phyloP scores from a whole-genome alignment of 2,888 invertebrate species.

The Sminthurinus aureus region DNA sequence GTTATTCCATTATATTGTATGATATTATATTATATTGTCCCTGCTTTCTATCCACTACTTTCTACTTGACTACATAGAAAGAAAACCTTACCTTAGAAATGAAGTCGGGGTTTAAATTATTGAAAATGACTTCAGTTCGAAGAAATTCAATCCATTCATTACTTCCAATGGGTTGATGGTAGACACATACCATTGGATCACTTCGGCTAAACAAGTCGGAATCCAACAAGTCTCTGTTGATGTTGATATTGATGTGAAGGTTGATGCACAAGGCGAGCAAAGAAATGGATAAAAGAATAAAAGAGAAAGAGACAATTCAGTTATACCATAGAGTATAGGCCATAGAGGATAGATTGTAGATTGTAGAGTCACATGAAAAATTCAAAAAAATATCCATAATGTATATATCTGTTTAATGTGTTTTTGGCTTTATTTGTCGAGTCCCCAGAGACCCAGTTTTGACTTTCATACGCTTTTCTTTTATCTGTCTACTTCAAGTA shows the following conservation, averaged over 20 bases:
- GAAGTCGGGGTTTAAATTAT: conserved; percentile 67
- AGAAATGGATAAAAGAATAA: background rate
- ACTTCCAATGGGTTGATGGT: conserved; percentile 62
- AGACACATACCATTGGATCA: conserved; percentile 65
- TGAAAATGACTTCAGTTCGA: conserved; percentile 65
- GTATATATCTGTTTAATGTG: background rate
- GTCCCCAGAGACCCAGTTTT: no score
- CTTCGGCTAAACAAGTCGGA: conserved; percentile 68
- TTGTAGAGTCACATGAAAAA: background rate
- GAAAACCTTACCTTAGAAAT: conserved; percentile 63
- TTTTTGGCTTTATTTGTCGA: no score
- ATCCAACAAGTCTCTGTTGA: conserved; percentile 65
- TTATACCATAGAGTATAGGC: background rate
- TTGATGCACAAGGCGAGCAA: background rate
- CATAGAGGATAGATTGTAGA: background rate
- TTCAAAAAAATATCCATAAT: background rate
- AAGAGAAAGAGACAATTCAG: background rate
- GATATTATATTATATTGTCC: no score
- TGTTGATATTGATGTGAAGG: background rate
- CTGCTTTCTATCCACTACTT: no score
- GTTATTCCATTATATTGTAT: no score
- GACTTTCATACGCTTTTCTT: no score
- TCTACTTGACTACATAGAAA: background rate
- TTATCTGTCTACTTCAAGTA: no score
- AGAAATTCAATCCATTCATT: conserved; percentile 63